phyloP scores from a whole-genome alignment of 2,888 invertebrate genomes.

The Leptarthrus brevirostris region DNA sequence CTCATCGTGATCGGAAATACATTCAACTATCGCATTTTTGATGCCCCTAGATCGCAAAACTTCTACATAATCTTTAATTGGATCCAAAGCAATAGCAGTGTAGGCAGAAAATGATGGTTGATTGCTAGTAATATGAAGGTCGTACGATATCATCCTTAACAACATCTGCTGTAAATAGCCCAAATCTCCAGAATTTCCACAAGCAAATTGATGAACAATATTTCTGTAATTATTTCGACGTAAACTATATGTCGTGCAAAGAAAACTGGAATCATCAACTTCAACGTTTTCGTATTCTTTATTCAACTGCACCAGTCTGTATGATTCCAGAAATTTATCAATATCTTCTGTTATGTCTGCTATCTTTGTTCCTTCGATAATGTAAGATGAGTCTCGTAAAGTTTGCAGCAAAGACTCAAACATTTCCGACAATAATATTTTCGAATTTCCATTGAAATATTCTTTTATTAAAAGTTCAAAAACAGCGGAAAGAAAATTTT shows the following conservation, averaged over 20 bases:
- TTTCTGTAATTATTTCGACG: not conserved
- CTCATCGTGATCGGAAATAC: not conserved
- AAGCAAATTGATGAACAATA: not conserved
- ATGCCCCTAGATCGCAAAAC: not conserved
- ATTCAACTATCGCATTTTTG: too few species aligned
- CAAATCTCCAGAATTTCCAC: not conserved
- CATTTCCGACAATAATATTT: not conserved
- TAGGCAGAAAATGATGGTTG: not conserved
- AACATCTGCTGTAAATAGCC: too few species aligned
- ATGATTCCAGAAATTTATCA: not conserved
- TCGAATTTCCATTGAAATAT: not conserved
- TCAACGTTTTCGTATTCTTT: not conserved
- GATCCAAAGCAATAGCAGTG: not conserved
- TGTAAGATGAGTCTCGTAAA: not conserved
- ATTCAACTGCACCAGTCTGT: not conserved
- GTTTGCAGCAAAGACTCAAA: not conserved
- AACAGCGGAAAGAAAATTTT: not conserved
- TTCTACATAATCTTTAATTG: not conserved
- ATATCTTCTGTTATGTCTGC: not conserved
- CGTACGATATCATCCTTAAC: not conserved
- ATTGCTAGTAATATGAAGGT: not conserved
- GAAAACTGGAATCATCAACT: not conserved
- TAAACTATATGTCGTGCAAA: not conserved
- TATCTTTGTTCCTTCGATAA: not conserved
- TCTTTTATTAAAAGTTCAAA: not conserved